Percentiles rank a stretch among this genome's conserved stretches.
phyloP scores from a whole-genome alignment of 2,113 vertebrate species.

The Cyphomyrus discorhynchus region DNA sequence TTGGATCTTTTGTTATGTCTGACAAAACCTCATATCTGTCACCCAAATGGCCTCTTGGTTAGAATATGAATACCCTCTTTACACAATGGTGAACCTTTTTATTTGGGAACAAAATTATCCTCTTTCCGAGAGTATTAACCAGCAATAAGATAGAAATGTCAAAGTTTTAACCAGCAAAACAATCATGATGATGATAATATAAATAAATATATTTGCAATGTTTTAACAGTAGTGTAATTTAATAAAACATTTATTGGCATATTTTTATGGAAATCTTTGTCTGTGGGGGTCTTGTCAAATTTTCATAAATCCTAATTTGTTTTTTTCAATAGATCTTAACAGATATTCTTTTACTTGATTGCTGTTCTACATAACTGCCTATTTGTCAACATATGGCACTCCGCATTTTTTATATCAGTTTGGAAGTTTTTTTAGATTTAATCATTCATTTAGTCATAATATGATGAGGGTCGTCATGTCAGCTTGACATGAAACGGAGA shows the following conservation, averaged over 20 bases:
- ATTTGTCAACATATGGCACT: neutral
- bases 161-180: neutral
- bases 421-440: neutral
- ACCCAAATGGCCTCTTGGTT: neutral
- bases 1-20: neutral
- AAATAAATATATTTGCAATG: neutral
- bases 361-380: neutral
- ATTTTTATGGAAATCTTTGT: neutral
- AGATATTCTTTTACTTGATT: neutral
- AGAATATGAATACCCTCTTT: neutral
- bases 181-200: neutral
- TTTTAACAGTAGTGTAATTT: neutral
- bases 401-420: neutral
- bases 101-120: neutral
- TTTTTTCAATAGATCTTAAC: neutral
- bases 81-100: neutral
- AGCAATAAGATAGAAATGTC: neutral
- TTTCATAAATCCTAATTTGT: neutral
- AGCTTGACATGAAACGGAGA: neutral
- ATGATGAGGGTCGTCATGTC: neutral
- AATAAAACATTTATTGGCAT: neutral
- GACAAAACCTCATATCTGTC: neutral
- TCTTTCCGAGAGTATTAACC: neutral
- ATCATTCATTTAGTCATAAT: neutral
- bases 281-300: neutral